Percentiles rank a stretch among this genome's conserved stretches.
phyloP scores from a whole-genome alignment of 2,113 vertebrate genomes.

The Calonectris borealis region DNA sequence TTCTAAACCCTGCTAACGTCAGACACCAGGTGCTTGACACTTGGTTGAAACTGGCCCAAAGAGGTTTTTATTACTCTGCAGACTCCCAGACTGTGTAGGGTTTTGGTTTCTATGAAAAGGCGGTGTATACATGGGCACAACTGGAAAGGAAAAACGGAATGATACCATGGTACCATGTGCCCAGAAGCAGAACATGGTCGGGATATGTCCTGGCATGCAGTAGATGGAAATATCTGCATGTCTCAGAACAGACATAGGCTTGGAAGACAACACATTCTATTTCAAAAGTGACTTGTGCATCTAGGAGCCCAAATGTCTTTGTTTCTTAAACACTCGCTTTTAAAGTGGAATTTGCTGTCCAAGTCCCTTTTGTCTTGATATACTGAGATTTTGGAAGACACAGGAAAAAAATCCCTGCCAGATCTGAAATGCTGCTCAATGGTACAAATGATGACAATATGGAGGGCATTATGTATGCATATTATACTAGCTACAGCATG shows the following conservation, averaged over 20 bases:
- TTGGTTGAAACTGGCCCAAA: neutral
- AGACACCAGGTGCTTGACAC: neutral
- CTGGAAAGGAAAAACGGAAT: neutral
- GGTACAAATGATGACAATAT: neutral
- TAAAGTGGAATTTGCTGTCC: neutral
- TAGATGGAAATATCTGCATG: neutral
- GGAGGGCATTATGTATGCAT: neutral
- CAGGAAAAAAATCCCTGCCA: neutral
- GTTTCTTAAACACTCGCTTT: neutral
- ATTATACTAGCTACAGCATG: neutral
- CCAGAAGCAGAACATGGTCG: neutral
- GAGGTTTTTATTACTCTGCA: neutral
- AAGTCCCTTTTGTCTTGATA: neutral
- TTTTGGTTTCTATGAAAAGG: neutral
- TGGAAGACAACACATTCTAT: neutral
- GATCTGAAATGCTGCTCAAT: neutral
- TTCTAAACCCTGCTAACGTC: neutral
- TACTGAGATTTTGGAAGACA: neutral
- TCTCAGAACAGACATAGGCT: neutral
- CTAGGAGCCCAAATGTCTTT: neutral
- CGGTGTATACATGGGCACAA: neutral
- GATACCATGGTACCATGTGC: neutral
- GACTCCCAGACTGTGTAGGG: neutral
- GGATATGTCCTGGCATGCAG: neutral
- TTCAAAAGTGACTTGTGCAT: neutral